Conservation (phyloP, 2,797 vertebrate genomes). For the Passerculus sandwichensis region DNA sequence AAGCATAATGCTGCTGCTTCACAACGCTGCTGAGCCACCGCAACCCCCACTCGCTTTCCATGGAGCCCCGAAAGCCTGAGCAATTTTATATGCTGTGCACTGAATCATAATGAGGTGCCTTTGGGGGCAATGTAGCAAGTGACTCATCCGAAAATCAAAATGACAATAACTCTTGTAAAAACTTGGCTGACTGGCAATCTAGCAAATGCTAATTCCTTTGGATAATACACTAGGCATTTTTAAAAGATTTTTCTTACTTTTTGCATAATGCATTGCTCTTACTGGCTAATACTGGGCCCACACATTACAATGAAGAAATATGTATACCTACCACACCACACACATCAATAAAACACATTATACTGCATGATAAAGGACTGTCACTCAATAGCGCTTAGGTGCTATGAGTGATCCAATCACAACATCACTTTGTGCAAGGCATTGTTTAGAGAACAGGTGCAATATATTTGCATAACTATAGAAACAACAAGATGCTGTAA, state of each 20-base stretch:
- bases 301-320: background rate
- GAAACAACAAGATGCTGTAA: background rate
- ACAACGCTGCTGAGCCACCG: slow-evolving; percentile 64
- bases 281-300: background rate
- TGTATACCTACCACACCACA: background rate
- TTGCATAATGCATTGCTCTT: slow-evolving; percentile 24
- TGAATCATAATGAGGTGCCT: slow-evolving; percentile 81
- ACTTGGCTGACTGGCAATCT: slow-evolving; percentile 61
- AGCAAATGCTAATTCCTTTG: slow-evolving; percentile 56
- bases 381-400: background rate
- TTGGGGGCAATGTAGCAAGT: slow-evolving; percentile 74
- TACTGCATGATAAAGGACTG: background rate
- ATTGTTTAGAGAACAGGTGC: background rate
- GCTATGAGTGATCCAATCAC: background rate
- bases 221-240: slow-evolving; percentile 33
- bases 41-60: slow-evolving; percentile 70
- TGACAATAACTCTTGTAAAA: slow-evolving; percentile 76
- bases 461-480: background rate
- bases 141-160: slow-evolving; percentile 77
- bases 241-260: slow-evolving; percentile 28
- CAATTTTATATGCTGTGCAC: slow-evolving; percentile 67
- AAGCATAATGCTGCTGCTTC: slow-evolving; percentile 74
- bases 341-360: background rate
- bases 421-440: background rate
- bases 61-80: slow-evolving; percentile 73